phyloP scores from a whole-genome alignment of 1,140 invertebrate genomes.

The Zaprionus capensis region DNA sequence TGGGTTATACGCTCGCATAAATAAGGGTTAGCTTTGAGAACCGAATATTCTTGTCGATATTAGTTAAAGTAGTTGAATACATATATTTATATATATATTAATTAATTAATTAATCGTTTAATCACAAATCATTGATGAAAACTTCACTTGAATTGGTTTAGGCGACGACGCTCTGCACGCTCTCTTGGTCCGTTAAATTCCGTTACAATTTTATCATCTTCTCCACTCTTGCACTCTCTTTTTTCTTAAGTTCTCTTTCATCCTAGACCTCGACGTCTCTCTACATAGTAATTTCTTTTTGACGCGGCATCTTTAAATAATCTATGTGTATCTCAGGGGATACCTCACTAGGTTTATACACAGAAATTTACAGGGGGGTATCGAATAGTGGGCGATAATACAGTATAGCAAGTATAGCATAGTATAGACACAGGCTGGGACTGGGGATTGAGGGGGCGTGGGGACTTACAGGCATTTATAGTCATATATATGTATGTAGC shows the following conservation, averaged over 20 bases:
- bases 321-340: conserved; percentile 57
- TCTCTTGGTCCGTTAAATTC: conserved; percentile 82
- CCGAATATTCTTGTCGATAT: conserved; percentile 57
- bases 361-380: conserved; percentile 73
- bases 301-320: conserved; percentile 66
- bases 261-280: conserved; percentile 26
- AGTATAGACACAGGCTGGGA: conserved; percentile 26
- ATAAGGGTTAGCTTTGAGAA: conserved; percentile 71
- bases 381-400: conserved; percentile 38
- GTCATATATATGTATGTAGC: conserved; percentile 31
- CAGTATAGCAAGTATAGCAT: conserved; percentile 29
- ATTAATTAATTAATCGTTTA: conserved; percentile 78
- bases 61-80: conserved; percentile 12
- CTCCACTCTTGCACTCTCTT: conserved; percentile 6
- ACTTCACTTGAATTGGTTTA: conserved; percentile 78
- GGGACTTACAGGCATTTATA: conserved; percentile 47
- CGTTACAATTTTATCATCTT: conserved; percentile 74
- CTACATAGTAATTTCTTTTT: conserved; percentile 39
- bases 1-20: conserved; percentile 68
- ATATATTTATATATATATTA: conserved; percentile 13
- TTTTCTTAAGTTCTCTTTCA: background rate
- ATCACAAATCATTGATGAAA: conserved; percentile 84
- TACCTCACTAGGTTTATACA: conserved; percentile 68
- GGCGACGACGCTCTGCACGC: conserved; percentile 80
- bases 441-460: conserved; percentile 30